A percentile compares a stretch with the other conserved stretches of the same genome.
Evolutionary conservation across 2,113 vertebrate species (phyloP).

Genomic region (Orcinus orca): DNA sequence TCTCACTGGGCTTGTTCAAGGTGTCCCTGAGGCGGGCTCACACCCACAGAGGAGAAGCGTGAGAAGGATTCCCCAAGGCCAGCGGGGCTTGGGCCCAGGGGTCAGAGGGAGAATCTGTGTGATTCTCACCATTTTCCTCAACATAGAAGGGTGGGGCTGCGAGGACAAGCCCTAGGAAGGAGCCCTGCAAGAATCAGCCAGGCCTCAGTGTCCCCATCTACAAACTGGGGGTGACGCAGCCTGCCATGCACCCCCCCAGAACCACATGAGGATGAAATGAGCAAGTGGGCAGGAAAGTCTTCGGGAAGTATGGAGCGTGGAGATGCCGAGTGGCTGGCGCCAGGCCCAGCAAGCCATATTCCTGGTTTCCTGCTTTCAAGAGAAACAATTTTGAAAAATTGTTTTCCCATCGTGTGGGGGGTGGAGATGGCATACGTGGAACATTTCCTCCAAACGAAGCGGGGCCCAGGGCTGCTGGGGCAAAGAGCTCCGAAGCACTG

Average conservation of each 20-base stretch:
- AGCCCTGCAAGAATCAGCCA: neutral
- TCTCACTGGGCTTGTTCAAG: accelerated
- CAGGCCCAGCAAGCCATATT: neutral
- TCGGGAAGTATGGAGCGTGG: accelerated
- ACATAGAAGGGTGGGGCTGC: accelerated
- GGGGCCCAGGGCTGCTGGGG: neutral
- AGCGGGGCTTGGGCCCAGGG: accelerated
- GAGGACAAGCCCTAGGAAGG: neutral
- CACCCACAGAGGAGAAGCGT: accelerated
- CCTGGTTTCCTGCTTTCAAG: neutral
- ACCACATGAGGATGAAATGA: neutral
- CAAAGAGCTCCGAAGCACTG: accelerated
- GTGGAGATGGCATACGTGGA: neutral
- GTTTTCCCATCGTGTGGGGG: neutral
- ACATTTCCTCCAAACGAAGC: neutral
- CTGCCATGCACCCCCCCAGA: neutral
- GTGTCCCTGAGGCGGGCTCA: accelerated
- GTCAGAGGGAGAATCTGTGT: accelerated
- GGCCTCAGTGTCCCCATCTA: neutral
- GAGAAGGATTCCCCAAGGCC: neutral
- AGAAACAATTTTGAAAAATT: neutral
- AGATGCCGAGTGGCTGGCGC: neutral
- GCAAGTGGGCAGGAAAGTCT: neutral
- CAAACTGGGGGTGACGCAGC: accelerated
- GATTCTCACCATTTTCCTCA: neutral